phyloP scores from a whole-genome alignment of 2,888 invertebrate genomes.

The Tetanocera ferruginea region DNA sequence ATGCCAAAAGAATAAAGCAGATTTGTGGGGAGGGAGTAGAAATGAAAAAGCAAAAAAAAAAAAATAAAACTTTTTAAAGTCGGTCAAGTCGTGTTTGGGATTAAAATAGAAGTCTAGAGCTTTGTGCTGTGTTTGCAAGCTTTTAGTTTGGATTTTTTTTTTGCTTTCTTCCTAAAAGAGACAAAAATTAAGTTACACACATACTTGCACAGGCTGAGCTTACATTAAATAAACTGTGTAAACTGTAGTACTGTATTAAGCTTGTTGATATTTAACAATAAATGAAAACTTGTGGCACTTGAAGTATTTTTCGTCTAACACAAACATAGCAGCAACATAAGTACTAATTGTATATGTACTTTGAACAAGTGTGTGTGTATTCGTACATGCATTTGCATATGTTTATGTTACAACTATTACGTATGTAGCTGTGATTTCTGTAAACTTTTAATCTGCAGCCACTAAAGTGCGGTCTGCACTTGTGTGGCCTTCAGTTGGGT shows the following conservation, averaged over 20 bases:
- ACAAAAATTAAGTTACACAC: not conserved
- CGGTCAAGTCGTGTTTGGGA: conserved; percentile 1
- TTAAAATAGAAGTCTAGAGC: not conserved
- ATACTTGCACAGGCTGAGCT: not conserved
- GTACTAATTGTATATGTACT: not conserved
- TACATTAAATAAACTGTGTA: no score
- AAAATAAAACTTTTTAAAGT: not conserved
- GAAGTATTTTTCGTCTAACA: not conserved
- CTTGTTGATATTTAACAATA: not conserved
- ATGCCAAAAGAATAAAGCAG: not conserved
- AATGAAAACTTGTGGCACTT: conserved; percentile 3
- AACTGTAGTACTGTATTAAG: no score
- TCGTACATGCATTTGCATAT: not conserved
- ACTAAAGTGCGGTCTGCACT: conserved; percentile 30
- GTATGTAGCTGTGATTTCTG: conserved; percentile 28
- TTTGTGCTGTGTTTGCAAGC: not conserved
- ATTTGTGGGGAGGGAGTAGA: no score
- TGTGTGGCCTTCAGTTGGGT: not conserved
- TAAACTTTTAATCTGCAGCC: conserved; percentile 38
- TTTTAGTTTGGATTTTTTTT: not conserved
- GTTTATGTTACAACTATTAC: not conserved
- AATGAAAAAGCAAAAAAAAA: not conserved
- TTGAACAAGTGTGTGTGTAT: not conserved
- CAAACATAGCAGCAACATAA: not conserved
- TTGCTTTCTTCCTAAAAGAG: not conserved